A percentile compares a stretch with the other conserved stretches of the same genome.
Evolutionary conservation across 1,140 invertebrate genomes (phyloP).

Genomic region (Lepidotrigona ventralis): DNA sequence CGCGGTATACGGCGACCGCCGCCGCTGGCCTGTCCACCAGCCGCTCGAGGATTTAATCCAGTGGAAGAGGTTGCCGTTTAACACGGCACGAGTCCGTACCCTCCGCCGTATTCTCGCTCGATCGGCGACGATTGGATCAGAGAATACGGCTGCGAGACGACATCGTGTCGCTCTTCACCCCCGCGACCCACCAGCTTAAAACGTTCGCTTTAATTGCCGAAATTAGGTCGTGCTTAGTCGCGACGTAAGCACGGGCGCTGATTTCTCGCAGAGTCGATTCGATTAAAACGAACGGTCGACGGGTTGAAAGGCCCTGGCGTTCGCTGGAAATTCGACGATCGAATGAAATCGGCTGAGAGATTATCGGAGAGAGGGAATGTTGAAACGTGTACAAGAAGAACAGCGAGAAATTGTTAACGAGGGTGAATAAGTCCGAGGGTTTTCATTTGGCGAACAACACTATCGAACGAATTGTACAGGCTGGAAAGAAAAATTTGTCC

Average conservation of each 20-base stretch:
- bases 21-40: background rate
- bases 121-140: background rate
- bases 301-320: background rate
- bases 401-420: background rate
- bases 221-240: conserved; percentile 59
- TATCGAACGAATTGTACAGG: too few relatives aligned
- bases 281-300: conserved; percentile 57
- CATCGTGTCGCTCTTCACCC: background rate
- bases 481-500: too few relatives aligned
- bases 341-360: background rate
- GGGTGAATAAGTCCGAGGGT: background rate
- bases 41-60: conserved; percentile 10
- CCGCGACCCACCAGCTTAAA: conserved; percentile 11
- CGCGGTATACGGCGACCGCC: background rate
- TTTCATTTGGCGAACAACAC: background rate
- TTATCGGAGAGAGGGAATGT: background rate
- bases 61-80: conserved; percentile 2
- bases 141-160: background rate
- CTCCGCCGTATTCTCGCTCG: background rate
- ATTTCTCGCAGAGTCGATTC: conserved; percentile 49
- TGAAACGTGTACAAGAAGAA: background rate
- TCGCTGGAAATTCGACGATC: conserved; percentile 8
- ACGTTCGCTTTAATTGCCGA: conserved; percentile 58
- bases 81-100: background rate
- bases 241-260: conserved; percentile 22